A percentile compares a stretch with the other conserved stretches of the same genome.
These are phyloP conservation scores for Sialis lutaria DNA, from an alignment of 2,888 invertebrate species.

Conservation along the genomic window DNA sequence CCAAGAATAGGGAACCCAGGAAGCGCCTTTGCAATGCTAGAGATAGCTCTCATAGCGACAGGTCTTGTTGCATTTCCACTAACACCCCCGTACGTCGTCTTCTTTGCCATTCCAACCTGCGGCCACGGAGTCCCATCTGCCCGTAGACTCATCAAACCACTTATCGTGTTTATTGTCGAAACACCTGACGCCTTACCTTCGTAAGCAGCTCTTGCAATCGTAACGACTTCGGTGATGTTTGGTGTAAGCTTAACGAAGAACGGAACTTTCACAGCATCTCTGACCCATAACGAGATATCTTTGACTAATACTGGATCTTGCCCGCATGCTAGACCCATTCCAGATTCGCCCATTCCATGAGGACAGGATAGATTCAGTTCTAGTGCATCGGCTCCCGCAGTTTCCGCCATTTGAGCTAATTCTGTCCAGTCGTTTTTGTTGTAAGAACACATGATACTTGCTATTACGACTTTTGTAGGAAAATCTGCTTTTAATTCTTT, in stretches of 20 bases:
- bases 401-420: conserved; percentile 58
- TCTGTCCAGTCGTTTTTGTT: conserved; percentile 77
- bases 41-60: conserved; percentile 80
- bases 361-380: conserved; percentile 96
- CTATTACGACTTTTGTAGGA: conserved; percentile 80
- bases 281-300: conserved; percentile 83
- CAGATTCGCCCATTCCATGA: conserved; percentile 96
- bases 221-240: conserved; percentile 86
- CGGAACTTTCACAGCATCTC: conserved; percentile 71
- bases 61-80: conserved; percentile 86
- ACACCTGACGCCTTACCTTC: conserved; percentile 84
- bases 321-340: conserved; percentile 97
- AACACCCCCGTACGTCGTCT: conserved; percentile 88
- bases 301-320: conserved; percentile 82
- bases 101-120: conserved; percentile 59
- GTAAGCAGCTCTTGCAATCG: conserved; percentile 77
- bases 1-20: conserved; percentile 88
- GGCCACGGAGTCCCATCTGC: conserved; percentile 84
- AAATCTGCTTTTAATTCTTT: conserved; percentile 81
- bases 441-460: conserved; percentile 89
- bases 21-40: conserved; percentile 65
- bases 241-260: conserved; percentile 96
- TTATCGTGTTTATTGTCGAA: conserved; percentile 94
- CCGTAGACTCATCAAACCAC: conserved; percentile 78
- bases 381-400: conserved; percentile 81